Percentiles rank a stretch among this genome's conserved stretches.
Evolutionary conservation across 2,113 vertebrate species (phyloP).

Genomic region (Chamaea fasciata): DNA sequence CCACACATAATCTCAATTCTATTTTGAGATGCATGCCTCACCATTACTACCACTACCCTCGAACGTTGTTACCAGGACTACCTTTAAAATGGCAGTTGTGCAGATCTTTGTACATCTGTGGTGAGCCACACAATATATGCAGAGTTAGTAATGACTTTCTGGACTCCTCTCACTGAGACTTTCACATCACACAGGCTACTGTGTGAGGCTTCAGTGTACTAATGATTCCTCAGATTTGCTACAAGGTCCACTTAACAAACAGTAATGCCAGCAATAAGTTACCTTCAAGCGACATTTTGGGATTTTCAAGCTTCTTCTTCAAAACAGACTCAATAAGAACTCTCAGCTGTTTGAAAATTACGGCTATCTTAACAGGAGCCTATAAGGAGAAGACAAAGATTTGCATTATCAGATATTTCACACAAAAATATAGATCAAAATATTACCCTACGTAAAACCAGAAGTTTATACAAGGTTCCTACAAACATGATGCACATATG

Average conservation of each 20-base stretch:
- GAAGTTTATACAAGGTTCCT: neutral
- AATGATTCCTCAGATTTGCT: neutral
- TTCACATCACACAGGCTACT: neutral
- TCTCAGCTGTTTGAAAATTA: slow-evolving; percentile 96
- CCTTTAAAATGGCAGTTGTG: neutral
- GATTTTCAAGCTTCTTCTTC: slow-evolving; percentile 91
- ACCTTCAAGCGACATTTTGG: slow-evolving; percentile 94
- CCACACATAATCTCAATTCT: neutral
- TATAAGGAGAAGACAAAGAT: slow-evolving; percentile 29
- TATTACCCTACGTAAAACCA: neutral
- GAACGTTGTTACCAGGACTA: neutral
- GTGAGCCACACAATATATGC: neutral
- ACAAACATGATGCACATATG: neutral
- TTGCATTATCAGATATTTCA: neutral
- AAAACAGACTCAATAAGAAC: slow-evolving; percentile 90
- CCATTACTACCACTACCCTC: neutral
- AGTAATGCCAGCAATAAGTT: slow-evolving; percentile 28
- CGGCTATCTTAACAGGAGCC: slow-evolving; percentile 96
- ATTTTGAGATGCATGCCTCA: neutral
- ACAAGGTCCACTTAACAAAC: neutral
- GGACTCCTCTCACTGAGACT: neutral
- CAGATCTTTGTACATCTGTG: neutral
- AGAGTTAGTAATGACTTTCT: neutral
- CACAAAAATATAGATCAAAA: neutral
- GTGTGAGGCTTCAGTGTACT: neutral